Conservation (phyloP, 1,140 invertebrate species). For the Aphaenogaster rudis region DNA sequence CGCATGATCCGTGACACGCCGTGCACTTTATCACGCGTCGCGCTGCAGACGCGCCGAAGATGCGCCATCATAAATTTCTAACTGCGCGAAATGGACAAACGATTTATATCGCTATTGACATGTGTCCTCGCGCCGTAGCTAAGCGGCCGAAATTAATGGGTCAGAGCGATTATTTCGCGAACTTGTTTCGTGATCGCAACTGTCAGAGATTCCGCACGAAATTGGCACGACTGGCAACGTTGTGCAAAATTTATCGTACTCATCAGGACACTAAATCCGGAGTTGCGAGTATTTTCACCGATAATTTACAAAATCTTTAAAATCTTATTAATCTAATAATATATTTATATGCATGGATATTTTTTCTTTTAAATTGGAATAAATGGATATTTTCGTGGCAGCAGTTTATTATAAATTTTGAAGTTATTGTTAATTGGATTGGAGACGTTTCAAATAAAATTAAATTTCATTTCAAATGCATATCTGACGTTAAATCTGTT, state of each 20-base stretch:
- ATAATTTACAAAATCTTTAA: background rate
- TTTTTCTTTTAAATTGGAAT: background rate
- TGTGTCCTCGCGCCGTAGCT: slow-evolving; percentile 17
- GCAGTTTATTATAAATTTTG: background rate
- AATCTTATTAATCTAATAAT: background rate
- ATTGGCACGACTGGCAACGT: background rate
- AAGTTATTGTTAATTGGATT: background rate
- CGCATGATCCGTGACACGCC: slow-evolving; percentile 3
- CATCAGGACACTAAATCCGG: background rate
- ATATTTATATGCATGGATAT: background rate
- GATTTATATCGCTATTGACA: slow-evolving; percentile 55
- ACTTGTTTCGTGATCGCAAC: slow-evolving; percentile 40
- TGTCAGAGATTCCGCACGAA: slow-evolving; percentile 15
- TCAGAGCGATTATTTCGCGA: slow-evolving; percentile 7
- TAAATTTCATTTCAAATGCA: background rate
- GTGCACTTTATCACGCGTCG: slow-evolving; percentile 27
- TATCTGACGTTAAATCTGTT: background rate
- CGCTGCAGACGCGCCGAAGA: slow-evolving; percentile 10
- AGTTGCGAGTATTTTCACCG: background rate
- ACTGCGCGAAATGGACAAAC: slow-evolving; percentile 38
- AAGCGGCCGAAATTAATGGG: slow-evolving; percentile 46
- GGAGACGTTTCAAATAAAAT: background rate
- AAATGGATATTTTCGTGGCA: background rate
- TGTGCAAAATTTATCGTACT: slow-evolving; percentile 25
- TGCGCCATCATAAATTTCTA: slow-evolving; percentile 24